Base-by-base conservation (phyloP, 2,797 vertebrate species). In the Poecilia gillii region DNA sequence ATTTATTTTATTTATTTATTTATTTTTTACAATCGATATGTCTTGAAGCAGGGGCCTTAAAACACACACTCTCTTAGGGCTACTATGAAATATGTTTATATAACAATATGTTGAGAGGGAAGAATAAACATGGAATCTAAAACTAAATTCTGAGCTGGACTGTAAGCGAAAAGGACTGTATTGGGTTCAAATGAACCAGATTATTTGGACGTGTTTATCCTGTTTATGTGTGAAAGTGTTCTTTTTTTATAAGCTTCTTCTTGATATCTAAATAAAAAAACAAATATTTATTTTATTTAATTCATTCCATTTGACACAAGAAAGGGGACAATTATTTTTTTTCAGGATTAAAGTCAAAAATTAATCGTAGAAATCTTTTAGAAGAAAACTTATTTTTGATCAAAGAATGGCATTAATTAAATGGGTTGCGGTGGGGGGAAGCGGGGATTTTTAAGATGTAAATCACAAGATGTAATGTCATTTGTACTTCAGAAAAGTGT, bases 401-500 rank as follows among this genome's bases (percentile, higher is more conserved):
- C 59, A 36, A 64, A 64, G 9, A 64, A 64, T 9, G 36, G 3
- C 20, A 36, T 9, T 33, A 64, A 33, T 33, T 23, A 68, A 36
- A 9, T 36, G 59, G 31, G 13, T 33, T 62, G 28, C 13, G 7
- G 3, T 2, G 18, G 0, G 20, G 1, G 9, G 4, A 6, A 7
- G n/a, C n/a, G n/a, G n/a, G n/a, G n/a, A n/a, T 70, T 4, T 25
- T 68, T 41, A 13, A 4, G 43, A 39, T 66, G 4, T 39, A 4
- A 14, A 28, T 45, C 1, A 25, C 11, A 71, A 71, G n/a, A 25
- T 45, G 12, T 23, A 45, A 16, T 6, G 12, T 43, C 39, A 73
- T 8, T 64, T 31, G 41, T 74, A 13, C 16, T 16, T 28, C 14
- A 6, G 18, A 90, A 84, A 90, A 43, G 25, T n/a, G 1, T 7